phyloP scores from a whole-genome alignment of 92 coral and sea anemone genomes.

The Heliopora coerulea region DNA sequence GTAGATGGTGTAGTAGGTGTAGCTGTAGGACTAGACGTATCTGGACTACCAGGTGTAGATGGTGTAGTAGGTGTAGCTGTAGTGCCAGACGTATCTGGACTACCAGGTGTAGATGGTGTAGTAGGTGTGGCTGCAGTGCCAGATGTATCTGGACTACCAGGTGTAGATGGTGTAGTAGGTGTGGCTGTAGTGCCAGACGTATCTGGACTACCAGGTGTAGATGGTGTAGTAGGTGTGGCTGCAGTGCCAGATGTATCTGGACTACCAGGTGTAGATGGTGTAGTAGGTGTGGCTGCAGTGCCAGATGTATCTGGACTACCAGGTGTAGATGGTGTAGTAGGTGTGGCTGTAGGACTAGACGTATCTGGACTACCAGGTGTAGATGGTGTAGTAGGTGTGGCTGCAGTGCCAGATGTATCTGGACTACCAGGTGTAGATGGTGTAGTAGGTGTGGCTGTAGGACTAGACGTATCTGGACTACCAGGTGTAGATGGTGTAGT shows the following conservation, averaged over 20 bases:
- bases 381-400: background rate
- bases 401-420: background rate
- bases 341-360: background rate
- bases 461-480: background rate
- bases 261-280: background rate
- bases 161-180: background rate
- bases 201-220: background rate
- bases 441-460: background rate
- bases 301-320: background rate
- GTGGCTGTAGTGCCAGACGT: slow-evolving; percentile 4
- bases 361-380: background rate
- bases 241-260: background rate
- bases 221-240: background rate
- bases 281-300: background rate
- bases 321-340: background rate
- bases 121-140: slow-evolving; percentile 1
- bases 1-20: slow-evolving; percentile 4
- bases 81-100: background rate
- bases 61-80: slow-evolving; percentile 1
- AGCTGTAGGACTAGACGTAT: background rate
- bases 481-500: background rate
- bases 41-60: background rate
- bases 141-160: background rate
- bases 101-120: background rate
- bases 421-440: slow-evolving; percentile 1